Conservation (phyloP, 2,888 invertebrate genomes). For the Phanerotoma sp. region DNA sequence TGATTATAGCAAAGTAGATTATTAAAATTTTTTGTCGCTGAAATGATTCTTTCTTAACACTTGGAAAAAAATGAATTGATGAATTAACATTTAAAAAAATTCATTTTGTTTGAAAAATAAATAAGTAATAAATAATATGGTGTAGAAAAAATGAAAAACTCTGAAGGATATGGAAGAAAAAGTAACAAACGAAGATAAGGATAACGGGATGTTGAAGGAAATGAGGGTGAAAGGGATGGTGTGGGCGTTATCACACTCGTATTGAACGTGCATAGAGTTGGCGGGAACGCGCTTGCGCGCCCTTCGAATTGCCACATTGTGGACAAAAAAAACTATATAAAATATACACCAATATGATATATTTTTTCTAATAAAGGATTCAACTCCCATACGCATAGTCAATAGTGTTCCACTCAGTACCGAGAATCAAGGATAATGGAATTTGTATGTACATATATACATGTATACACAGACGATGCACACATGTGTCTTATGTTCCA, state of each 20-base stretch:
- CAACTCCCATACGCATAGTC: slow-evolving; percentile 11
- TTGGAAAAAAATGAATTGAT: too few relatives aligned
- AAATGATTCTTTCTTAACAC: too few relatives aligned
- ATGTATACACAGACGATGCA: too few relatives aligned
- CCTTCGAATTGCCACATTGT: slow-evolving; percentile 10
- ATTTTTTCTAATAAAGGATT: slow-evolving; percentile 31
- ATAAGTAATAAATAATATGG: too few relatives aligned
- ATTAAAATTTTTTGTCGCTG: too few relatives aligned
- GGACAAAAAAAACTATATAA: slow-evolving; percentile 20
- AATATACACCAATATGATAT: slow-evolving; percentile 19
- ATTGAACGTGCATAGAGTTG: slow-evolving; percentile 33
- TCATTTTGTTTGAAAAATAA: too few relatives aligned
- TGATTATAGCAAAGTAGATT: too few relatives aligned
- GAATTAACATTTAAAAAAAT: too few relatives aligned
- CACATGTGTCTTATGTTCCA: too few relatives aligned
- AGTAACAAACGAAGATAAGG: not conserved
- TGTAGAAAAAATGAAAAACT: too few relatives aligned
- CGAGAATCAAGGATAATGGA: too few relatives aligned
- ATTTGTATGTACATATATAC: too few relatives aligned
- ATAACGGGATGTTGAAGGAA: not conserved
- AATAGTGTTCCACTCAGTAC: not conserved
- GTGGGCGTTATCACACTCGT: slow-evolving; percentile 19
- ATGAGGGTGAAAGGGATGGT: not conserved
- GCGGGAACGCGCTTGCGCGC: slow-evolving; percentile 27
- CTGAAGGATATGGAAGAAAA: not conserved